These are phyloP conservation scores for Sympetrum striolatum DNA, from an alignment of 2,888 invertebrate species.

Conservation along the genomic window DNA sequence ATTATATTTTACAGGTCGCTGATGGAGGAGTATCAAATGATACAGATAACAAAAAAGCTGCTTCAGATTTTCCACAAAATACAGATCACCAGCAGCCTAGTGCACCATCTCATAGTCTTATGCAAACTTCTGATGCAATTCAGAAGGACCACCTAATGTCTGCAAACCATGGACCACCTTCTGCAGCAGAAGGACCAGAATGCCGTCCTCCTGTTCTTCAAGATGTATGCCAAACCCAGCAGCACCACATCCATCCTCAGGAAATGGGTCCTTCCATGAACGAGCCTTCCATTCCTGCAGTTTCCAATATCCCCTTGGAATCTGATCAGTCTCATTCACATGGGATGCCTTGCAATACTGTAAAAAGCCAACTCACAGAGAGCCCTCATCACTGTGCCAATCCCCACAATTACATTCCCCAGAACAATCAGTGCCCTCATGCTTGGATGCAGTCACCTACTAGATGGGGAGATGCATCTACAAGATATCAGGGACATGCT, in stretches of 20 bases:
- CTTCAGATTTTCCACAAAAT: slow-evolving; percentile 24
- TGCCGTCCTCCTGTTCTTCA: background rate
- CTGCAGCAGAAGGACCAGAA: background rate
- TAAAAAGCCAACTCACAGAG: background rate
- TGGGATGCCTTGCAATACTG: background rate
- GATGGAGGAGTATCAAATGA: slow-evolving; percentile 46
- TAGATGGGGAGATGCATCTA: background rate
- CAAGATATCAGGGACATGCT: background rate
- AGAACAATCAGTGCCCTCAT: slow-evolving; percentile 17
- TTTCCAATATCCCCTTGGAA: background rate
- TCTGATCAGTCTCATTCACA: slow-evolving; percentile 5
- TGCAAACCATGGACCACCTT: slow-evolving; percentile 53
- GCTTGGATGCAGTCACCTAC: slow-evolving; percentile 3
- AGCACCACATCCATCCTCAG: slow-evolving; percentile 3
- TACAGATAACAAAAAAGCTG: slow-evolving; percentile 43
- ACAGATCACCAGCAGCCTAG: background rate
- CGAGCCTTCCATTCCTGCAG: background rate
- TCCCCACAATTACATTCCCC: slow-evolving; percentile 21
- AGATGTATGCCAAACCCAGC: background rate
- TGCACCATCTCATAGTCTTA: background rate
- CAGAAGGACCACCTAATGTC: background rate
- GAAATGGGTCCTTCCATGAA: background rate
- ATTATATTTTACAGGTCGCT: slow-evolving; percentile 47
- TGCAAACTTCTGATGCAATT: background rate
- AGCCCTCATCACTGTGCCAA: background rate